phyloP scores from a whole-genome alignment of 1,140 invertebrate species.

The Leptestheria dahalacensis region DNA sequence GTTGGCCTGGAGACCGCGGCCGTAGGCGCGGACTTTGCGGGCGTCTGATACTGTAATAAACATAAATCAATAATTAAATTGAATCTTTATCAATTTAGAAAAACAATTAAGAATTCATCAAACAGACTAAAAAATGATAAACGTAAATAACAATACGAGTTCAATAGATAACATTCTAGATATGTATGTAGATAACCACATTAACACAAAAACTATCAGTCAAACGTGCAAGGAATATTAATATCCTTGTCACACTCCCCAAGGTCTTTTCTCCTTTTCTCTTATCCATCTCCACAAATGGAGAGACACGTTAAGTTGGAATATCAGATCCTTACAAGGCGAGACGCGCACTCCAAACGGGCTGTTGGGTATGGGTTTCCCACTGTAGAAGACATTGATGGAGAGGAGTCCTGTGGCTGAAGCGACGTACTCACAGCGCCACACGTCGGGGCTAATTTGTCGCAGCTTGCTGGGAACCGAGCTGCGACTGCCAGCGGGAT shows the following conservation, averaged over 20 bases:
- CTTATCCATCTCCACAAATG: no score
- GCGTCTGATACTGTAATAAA: conserved; percentile 39
- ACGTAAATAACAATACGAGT: no score
- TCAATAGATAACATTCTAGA: no score
- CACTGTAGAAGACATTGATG: conserved; percentile 77
- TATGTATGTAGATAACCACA: no score
- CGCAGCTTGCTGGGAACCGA: conserved; percentile 57
- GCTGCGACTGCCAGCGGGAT: conserved; percentile 62
- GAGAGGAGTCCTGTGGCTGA: conserved; percentile 60
- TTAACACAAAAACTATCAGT: no score
- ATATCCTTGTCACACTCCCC: no score
- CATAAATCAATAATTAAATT: not conserved
- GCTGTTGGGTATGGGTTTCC: conserved; percentile 63
- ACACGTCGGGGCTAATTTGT: conserved; percentile 52
- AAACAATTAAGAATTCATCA: no score
- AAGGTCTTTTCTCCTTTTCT: no score
- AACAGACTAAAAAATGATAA: no score
- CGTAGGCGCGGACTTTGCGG: conserved; percentile 55
- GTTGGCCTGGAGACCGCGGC: conserved; percentile 62
- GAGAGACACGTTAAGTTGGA: no score
- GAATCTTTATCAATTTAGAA: no score
- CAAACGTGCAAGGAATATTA: no score
- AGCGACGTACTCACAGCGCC: conserved; percentile 68
- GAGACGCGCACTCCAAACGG: conserved; percentile 63
- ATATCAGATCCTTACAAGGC: conserved; percentile 36